Evolutionary conservation across 2,113 vertebrate species (phyloP), one percentile per base, ranked within the genome.

Genomic region (Hippocampus abdominalis): DNA sequence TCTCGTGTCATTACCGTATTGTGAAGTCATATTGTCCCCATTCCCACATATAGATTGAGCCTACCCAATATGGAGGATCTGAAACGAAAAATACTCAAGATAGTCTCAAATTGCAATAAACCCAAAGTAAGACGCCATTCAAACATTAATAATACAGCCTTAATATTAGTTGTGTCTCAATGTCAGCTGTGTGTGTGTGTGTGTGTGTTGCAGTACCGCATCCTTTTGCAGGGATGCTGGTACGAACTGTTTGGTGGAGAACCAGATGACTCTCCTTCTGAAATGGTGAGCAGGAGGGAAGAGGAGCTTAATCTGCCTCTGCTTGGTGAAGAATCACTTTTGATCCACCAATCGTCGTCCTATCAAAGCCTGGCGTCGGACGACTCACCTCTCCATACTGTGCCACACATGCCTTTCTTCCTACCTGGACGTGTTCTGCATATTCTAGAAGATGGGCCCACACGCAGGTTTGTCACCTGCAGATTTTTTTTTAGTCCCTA

Each of bases 41-140:
- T 16, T 23, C 8, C 29, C 20, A 4, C 5, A 68, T 23, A 60
- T 89, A 99, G 97, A 88, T 65, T 99, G 77, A 99, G 97, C 72
- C 94, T 98, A 87, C 92, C 95, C 68, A 99, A 96, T 83, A 91
- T 99, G 93, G 96, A 98, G 75, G 96, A 98, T 57, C 81, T 99
- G 73, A 99, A 98, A 89, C 94, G 75, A 76, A 92, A 92, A 72
- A 92, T 99, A 70, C 83, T 98, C 29, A 92, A 94, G 78, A 95
- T 98, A 64, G 94, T 99, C 12, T 94, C 96, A 40, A 95, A 96
- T 81, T 98, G 96, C 86, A 96, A 90, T 81, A 96, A 94, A 67
- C 96, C 97, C 1, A 99, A 98, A 94, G 97, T 98, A 79, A 76
- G 73, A 57, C 44, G 13, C 8, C 0, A 4, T 56, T 53, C 7